Conservation (phyloP, 2,113 vertebrate species). For the Prunella fulvescens region DNA sequence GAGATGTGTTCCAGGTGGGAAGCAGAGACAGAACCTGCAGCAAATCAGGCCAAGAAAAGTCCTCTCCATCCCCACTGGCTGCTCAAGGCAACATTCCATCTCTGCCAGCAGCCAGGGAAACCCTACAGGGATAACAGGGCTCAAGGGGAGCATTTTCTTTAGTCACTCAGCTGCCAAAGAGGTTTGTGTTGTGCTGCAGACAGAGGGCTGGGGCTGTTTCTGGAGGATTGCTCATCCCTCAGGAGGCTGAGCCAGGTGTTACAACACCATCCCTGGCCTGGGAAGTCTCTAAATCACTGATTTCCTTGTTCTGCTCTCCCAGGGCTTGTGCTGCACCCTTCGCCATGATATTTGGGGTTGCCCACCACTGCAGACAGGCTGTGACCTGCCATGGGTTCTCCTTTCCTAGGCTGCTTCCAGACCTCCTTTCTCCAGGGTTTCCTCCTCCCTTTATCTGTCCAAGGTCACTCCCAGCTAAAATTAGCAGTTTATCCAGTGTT, state of each 20-base stretch:
- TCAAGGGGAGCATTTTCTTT: neutral
- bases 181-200: neutral
- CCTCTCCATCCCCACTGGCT: neutral
- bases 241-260: neutral
- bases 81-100: neutral
- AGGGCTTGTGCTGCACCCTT: neutral
- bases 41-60: neutral
- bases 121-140: neutral
- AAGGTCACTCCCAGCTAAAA: conserved; percentile 19
- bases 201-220: neutral
- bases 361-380: neutral
- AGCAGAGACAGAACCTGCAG: neutral
- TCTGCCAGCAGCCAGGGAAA: neutral
- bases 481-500: neutral
- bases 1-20: neutral
- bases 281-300: neutral
- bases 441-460: neutral
- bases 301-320: neutral
- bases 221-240: neutral
- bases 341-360: neutral
- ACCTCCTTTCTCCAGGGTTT: neutral
- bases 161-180: neutral
- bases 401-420: neutral
- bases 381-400: neutral
- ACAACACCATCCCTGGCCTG: fast-evolving